Base-by-base conservation (phyloP, 1,140 invertebrate species). In the Anastatus disparis region DNA sequence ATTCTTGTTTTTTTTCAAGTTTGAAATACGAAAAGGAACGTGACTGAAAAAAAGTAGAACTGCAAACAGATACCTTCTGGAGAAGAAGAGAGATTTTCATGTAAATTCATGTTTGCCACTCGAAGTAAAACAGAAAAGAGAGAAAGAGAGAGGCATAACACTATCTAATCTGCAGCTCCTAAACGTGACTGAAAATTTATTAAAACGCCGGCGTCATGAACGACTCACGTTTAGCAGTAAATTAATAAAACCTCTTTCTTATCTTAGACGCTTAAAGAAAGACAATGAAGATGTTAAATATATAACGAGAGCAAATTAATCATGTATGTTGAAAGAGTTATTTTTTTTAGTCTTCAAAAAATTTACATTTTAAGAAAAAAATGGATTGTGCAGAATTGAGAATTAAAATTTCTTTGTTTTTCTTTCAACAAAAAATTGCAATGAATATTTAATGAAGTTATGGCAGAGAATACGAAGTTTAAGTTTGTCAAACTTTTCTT, bases 121-220 rank as follows among this genome's bases (percentile, higher is more conserved):
- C 63, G 75, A 71, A 76, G n/a, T n/a, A n/a, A n/a, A n/a, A n/a
- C n/a, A n/a, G n/a, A n/a, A n/a, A n/a, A n/a, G n/a, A n/a, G n/a
- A n/a, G n/a, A n/a, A n/a, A n/a, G n/a, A n/a, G n/a, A n/a, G 71
- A 52, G n/a, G 56, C 40, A 40, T 31, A 46, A 61, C 71, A 72
- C 76, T 78, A 78, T 75, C 74, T 76, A 78, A 78, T 78, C 77
- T 77, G 42, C n/a, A n/a, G 46, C 67, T 71, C 64, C 70, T 76
- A 76, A 76, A 78, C 77, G 77, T 78, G 77, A 78, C 77, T 76
- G 77, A 75, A 78, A 78, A 78, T 78, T 75, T 78, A 78, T 78
- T 75, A 78, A 78, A 76, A 78, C 70, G 71, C 29, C 70, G 59
- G 72, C 71, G 70, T 76, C 77, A 74, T 71, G 59, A 66, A 56